A percentile compares a stretch with the other conserved stretches of the same genome.
These are phyloP conservation scores for Musca domestica DNA, from an alignment of 1,140 invertebrate genomes.

Conservation along the genomic window DNA sequence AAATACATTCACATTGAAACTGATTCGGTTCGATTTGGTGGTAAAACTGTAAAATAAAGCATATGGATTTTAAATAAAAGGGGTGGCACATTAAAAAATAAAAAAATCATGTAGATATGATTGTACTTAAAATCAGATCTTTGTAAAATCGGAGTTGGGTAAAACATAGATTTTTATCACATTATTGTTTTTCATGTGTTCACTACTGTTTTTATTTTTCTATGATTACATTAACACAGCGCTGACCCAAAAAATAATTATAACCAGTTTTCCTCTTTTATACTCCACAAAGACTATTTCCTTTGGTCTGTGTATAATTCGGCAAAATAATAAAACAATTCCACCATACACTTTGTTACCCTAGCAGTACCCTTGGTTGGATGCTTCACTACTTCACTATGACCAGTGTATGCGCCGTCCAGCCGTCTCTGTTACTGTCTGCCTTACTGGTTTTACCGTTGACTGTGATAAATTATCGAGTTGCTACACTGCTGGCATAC, in stretches of 20 bases:
- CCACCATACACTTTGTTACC: not conserved
- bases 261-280: not conserved
- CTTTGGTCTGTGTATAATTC: not conserved
- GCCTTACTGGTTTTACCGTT: not conserved
- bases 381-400: not conserved
- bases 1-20: too few species aligned
- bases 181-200: not conserved
- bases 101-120: too few species aligned
- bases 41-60: too few species aligned
- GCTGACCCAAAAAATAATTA: not conserved
- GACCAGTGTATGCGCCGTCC: too few species aligned
- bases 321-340: slow-evolving; percentile 1
- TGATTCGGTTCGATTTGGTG: too few species aligned
- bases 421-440: not conserved
- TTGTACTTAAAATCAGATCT: too few species aligned
- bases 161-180: not conserved
- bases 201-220: not conserved
- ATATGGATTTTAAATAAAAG: too few species aligned
- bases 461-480: slow-evolving; percentile 21
- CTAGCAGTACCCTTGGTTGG: not conserved
- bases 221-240: not conserved
- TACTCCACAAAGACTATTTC: not conserved
- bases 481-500: slow-evolving; percentile 4
- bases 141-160: too few species aligned
- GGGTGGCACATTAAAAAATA: too few species aligned